Evolutionary conservation across 2,113 vertebrate genomes (phyloP).

Genomic region (Melanostigma gelatinosum): DNA sequence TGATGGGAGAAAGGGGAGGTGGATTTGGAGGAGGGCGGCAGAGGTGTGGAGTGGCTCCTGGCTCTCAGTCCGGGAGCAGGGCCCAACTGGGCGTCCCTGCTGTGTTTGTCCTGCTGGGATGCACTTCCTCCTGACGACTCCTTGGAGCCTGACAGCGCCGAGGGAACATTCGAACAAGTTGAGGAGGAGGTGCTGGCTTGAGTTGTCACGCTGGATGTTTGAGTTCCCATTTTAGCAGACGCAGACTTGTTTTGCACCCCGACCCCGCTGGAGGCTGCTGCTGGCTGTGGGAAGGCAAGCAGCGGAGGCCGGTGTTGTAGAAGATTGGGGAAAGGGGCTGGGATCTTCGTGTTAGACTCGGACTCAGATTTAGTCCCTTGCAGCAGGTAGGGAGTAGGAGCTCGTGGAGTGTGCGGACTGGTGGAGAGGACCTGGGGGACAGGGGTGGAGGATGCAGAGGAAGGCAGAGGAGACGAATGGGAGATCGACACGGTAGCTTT

Average conservation of each 20-base stretch:
- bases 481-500: slow-evolving; percentile 83
- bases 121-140: slow-evolving; percentile 71
- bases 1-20: slow-evolving; percentile 87
- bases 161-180: slow-evolving; percentile 75
- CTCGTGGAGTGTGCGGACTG: slow-evolving; percentile 83
- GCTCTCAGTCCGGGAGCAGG: slow-evolving; percentile 86
- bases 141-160: slow-evolving; percentile 79
- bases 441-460: slow-evolving; percentile 81
- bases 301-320: slow-evolving; percentile 91
- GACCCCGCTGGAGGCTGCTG: slow-evolving; percentile 83
- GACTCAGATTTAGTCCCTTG: slow-evolving; percentile 79
- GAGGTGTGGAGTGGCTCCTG: slow-evolving; percentile 91
- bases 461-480: slow-evolving; percentile 84
- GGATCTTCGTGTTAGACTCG: slow-evolving; percentile 87
- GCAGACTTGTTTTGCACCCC: slow-evolving; percentile 80
- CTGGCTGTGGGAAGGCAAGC: slow-evolving; percentile 89
- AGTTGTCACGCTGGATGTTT: slow-evolving; percentile 82
- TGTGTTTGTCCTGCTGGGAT: slow-evolving; percentile 81
- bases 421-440: slow-evolving; percentile 79
- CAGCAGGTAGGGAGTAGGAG: slow-evolving; percentile 84
- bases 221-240: slow-evolving; percentile 75
- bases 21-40: slow-evolving; percentile 91
- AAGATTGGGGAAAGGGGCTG: slow-evolving; percentile 92
- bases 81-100: slow-evolving; percentile 76
- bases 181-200: slow-evolving; percentile 83